Evolutionary conservation across 2,888 invertebrate species (phyloP).

Genomic region (Cinara cedri): DNA sequence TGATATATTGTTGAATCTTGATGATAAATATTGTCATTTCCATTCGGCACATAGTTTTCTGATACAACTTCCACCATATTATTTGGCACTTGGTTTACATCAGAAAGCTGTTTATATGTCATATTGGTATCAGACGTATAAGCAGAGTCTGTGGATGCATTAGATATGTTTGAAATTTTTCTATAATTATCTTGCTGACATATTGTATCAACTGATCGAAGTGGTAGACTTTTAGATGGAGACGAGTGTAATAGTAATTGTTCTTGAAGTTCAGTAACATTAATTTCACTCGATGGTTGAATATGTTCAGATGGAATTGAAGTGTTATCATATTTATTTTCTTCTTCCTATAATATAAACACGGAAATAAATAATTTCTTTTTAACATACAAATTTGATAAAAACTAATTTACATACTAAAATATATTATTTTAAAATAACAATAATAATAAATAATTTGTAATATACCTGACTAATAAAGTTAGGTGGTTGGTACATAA

Average conservation of each 20-base stretch:
- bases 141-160: slow-evolving; percentile 58
- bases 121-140: slow-evolving; percentile 58
- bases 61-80: slow-evolving; percentile 48
- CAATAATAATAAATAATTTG: not conserved
- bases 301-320: not conserved
- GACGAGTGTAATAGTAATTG: slow-evolving; percentile 32
- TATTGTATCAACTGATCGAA: slow-evolving; percentile 46
- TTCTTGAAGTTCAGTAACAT: slow-evolving; percentile 45
- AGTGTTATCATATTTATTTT: slow-evolving; percentile 37
- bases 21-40: slow-evolving; percentile 48
- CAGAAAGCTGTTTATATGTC: slow-evolving; percentile 46
- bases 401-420: no score
- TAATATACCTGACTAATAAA: slow-evolving; percentile 36
- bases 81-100: slow-evolving; percentile 50
- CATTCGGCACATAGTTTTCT: slow-evolving; percentile 38
- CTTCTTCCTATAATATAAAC: slow-evolving; percentile 39
- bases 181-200: slow-evolving; percentile 54
- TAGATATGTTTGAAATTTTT: slow-evolving; percentile 58
- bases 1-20: slow-evolving; percentile 48
- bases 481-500: slow-evolving; percentile 49
- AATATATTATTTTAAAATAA: not conserved
- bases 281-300: slow-evolving; percentile 50
- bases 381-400: no score
- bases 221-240: slow-evolving; percentile 46
- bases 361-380: no score